Conservation (phyloP, 2,888 invertebrate species). For the Orchesellides sinensis region DNA sequence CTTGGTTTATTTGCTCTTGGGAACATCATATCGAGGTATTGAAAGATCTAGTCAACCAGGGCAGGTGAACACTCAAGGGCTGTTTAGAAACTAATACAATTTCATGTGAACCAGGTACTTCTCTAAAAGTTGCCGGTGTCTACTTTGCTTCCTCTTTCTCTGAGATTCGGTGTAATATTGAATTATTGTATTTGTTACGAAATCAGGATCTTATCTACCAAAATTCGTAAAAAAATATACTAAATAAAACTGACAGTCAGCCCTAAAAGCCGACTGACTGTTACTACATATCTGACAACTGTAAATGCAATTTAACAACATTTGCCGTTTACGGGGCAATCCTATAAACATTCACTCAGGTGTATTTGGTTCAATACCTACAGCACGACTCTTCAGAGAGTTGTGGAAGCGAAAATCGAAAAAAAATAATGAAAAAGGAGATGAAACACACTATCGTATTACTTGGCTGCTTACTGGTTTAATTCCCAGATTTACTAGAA, state of each 20-base stretch:
- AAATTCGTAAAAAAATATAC: background rate
- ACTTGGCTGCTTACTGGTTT: too few species aligned
- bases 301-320: too few species aligned
- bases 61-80: constrained; percentile 14
- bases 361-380: background rate
- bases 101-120: constrained; percentile 24
- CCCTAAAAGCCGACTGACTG: background rate
- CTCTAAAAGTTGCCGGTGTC: background rate
- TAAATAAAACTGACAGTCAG: background rate
- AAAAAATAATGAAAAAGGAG: background rate
- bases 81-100: constrained; percentile 34
- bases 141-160: constrained; percentile 1
- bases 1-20: constrained; percentile 43
- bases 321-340: too few species aligned
- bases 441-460: background rate
- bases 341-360: too few species aligned
- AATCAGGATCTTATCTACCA: background rate
- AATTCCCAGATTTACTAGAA: constrained; percentile 29
- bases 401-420: background rate
- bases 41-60: constrained; percentile 11
- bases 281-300: background rate
- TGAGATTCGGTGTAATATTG: background rate
- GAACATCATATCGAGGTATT: constrained; percentile 2
- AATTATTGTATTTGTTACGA: background rate
- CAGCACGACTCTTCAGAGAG: background rate